phyloP scores from a whole-genome alignment of 2,888 invertebrate species.

The Hydrotaea cyrtoneurina region DNA sequence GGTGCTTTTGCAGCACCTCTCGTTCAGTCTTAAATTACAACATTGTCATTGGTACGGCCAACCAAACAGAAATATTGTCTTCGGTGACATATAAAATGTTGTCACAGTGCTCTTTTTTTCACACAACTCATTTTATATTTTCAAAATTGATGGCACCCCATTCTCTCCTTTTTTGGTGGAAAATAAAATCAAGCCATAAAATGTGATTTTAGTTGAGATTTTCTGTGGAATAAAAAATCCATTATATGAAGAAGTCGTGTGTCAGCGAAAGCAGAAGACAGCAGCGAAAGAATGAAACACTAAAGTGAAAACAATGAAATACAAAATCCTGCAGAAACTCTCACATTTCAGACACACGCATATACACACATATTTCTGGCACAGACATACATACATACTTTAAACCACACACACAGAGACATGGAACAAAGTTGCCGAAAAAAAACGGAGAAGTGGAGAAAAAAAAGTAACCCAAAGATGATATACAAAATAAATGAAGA shows the following conservation, averaged over 20 bases:
- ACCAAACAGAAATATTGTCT: neutral
- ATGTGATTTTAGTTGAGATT: constrained; percentile 3
- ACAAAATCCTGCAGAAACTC: neutral
- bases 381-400: too few species aligned
- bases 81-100: neutral
- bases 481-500: neutral
- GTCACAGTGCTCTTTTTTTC: neutral
- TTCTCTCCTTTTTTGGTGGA: neutral
- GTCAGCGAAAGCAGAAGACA: neutral
- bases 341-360: too few species aligned
- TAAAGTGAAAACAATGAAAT: neutral
- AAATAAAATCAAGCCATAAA: neutral
- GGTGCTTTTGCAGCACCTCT: too few species aligned
- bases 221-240: neutral
- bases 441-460: too few species aligned
- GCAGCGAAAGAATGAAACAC: neutral
- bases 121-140: neutral
- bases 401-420: too few species aligned
- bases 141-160: neutral
- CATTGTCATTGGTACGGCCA: neutral
- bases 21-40: neutral
- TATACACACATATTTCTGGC: too few species aligned
- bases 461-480: neutral
- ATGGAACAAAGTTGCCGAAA: too few species aligned
- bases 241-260: neutral